These are phyloP conservation scores for Nothobranchius furzeri DNA, from an alignment of 2,113 vertebrate genomes.

Conservation along the genomic window DNA sequence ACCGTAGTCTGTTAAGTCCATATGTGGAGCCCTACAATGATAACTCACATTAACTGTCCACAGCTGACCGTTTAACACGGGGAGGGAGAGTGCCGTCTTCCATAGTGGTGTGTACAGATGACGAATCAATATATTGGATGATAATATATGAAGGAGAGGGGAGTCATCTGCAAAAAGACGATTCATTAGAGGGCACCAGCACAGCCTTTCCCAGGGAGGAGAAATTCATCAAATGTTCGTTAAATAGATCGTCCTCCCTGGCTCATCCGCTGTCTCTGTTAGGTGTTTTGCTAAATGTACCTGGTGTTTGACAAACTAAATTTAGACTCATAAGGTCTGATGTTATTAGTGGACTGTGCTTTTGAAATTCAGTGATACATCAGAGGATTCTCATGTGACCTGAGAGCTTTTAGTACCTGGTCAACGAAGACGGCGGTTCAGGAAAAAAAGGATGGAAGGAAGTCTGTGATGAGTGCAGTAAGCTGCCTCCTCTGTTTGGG, in stretches of 20 bases:
- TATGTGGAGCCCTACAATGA: slow-evolving; percentile 50
- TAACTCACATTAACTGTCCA: slow-evolving; percentile 74
- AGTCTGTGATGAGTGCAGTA: background rate
- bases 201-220: slow-evolving; percentile 25
- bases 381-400: background rate
- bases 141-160: slow-evolving; percentile 52
- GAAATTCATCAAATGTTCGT: slow-evolving; percentile 31
- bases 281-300: slow-evolving; percentile 1
- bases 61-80: slow-evolving; percentile 57
- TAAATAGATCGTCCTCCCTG: slow-evolving; percentile 24
- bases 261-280: slow-evolving; percentile 8
- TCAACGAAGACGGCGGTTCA: background rate
- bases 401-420: background rate
- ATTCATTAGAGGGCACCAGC: slow-evolving; percentile 55
- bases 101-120: slow-evolving; percentile 50
- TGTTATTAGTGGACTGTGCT: background rate
- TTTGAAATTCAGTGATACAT: background rate
- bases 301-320: slow-evolving; percentile 14
- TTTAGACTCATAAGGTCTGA: background rate
- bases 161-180: slow-evolving; percentile 37
- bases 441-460: background rate
- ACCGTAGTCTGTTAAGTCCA: slow-evolving; percentile 41
- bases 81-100: slow-evolving; percentile 26
- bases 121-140: slow-evolving; percentile 72
- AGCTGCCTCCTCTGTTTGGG: background rate